phyloP scores from a whole-genome alignment of 2,113 vertebrate species.

The Neotoma lepida region DNA sequence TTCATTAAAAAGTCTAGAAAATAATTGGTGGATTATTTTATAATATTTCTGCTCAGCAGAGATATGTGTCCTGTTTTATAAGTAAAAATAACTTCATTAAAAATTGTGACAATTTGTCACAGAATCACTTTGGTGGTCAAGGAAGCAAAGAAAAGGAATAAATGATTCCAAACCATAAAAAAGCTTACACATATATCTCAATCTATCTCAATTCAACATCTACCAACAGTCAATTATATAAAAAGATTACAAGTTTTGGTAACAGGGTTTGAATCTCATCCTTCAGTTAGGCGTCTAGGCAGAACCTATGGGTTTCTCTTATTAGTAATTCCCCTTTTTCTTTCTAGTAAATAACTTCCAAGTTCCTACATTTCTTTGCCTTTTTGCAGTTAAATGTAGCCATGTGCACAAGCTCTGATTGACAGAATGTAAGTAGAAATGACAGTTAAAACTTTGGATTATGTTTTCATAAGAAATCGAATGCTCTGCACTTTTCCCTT shows the following conservation, averaged over 20 bases:
- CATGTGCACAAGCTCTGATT: slow-evolving; percentile 7
- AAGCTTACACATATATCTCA: slow-evolving; percentile 16
- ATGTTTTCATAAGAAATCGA: slow-evolving; percentile 23
- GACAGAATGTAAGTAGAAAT: not conserved
- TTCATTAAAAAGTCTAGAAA: not conserved
- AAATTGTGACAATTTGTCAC: not conserved
- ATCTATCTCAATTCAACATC: slow-evolving; percentile 28
- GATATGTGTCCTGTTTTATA: slow-evolving; percentile 4
- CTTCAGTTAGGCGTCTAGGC: not conserved
- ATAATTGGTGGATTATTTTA: not conserved
- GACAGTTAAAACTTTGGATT: not conserved
- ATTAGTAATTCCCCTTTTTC: not conserved
- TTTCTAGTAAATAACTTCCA: slow-evolving; percentile 14
- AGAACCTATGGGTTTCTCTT: not conserved
- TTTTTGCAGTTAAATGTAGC: slow-evolving; percentile 21
- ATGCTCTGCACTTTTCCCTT: not conserved
- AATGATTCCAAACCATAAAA: slow-evolving; percentile 42
- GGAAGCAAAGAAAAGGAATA: slow-evolving; percentile 53
- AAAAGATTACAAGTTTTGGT: not conserved
- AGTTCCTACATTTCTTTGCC: slow-evolving; percentile 17
- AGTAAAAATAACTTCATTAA: slow-evolving; percentile 37
- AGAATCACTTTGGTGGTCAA: not conserved
- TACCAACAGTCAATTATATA: not conserved
- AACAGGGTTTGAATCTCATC: not conserved
- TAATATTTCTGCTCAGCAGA: slow-evolving; percentile 26